Percentiles rank a stretch among this genome's conserved stretches.
phyloP scores from a whole-genome alignment of 2,888 invertebrate genomes.

The Pedicia rivosa region DNA sequence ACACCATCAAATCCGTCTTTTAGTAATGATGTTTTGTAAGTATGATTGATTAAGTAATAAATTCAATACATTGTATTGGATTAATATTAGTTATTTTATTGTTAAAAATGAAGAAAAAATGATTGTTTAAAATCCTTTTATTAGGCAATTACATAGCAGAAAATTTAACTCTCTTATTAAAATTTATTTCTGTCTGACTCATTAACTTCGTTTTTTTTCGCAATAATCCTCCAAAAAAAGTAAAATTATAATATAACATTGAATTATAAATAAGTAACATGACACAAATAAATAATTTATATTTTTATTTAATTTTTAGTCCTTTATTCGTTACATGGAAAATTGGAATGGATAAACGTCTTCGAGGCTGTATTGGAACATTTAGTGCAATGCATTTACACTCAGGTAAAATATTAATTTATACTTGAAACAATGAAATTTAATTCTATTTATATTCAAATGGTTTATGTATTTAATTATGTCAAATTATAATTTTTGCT shows the following conservation, averaged over 20 bases:
- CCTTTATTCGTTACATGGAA: slow-evolving; percentile 99
- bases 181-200: too few species aligned
- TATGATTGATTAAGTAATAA: too few species aligned
- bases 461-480: background rate
- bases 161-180: too few species aligned
- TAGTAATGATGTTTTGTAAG: slow-evolving; percentile 91
- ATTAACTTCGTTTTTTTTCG: too few species aligned
- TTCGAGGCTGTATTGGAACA: slow-evolving; percentile 97
- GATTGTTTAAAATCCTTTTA: slow-evolving; percentile 5
- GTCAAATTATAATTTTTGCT: background rate
- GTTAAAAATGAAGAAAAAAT: background rate
- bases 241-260: too few species aligned
- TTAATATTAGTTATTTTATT: too few species aligned
- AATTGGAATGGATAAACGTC: slow-evolving; percentile 85
- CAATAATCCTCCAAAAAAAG: too few species aligned
- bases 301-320: slow-evolving; percentile 36
- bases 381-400: slow-evolving; percentile 95
- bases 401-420: slow-evolving; percentile 38
- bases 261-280: too few species aligned
- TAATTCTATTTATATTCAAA: background rate
- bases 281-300: too few species aligned
- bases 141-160: slow-evolving; percentile 1
- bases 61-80: slow-evolving; percentile 1
- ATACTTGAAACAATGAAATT: background rate
- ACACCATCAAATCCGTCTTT: slow-evolving; percentile 84